A percentile compares a stretch with the other conserved stretches of the same genome.
Conservation (phyloP, 64 coral and sea anemone species). For the Stichodactyla helianthus region DNA sequence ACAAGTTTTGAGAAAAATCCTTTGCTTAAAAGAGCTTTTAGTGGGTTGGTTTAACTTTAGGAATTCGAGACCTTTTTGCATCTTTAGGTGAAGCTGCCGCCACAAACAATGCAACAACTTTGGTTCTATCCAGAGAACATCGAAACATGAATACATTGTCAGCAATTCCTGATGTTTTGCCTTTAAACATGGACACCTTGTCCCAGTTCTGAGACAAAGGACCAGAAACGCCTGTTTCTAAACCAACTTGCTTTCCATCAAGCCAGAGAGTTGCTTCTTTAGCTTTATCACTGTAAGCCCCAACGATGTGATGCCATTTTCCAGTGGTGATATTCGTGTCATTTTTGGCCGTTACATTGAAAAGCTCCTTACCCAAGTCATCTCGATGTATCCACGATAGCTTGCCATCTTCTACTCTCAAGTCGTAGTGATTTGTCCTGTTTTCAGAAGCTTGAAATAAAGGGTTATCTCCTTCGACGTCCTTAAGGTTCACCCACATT, state of each 20-base stretch:
- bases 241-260: slow-evolving; percentile 59
- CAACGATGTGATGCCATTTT: slow-evolving; percentile 77
- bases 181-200: slow-evolving; percentile 67
- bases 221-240: slow-evolving; percentile 35
- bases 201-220: slow-evolving; percentile 72
- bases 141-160: slow-evolving; percentile 85
- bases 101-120: slow-evolving; percentile 83
- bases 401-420: slow-evolving; percentile 52
- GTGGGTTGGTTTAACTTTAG: background rate
- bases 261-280: slow-evolving; percentile 70
- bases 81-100: slow-evolving; percentile 72
- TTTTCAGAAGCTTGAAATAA: slow-evolving; percentile 55
- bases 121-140: slow-evolving; percentile 83
- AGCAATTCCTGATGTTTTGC: slow-evolving; percentile 51
- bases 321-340: slow-evolving; percentile 47
- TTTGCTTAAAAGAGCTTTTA: background rate
- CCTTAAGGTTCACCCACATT: slow-evolving; percentile 63
- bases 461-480: slow-evolving; percentile 39
- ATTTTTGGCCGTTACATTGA: slow-evolving; percentile 52
- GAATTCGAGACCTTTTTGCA: slow-evolving; percentile 51
- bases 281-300: slow-evolving; percentile 30
- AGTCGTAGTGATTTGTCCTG: slow-evolving; percentile 65
- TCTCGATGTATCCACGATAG: slow-evolving; percentile 61
- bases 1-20: background rate
- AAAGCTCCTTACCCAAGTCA: slow-evolving; percentile 61